Evolutionary conservation across 1,140 invertebrate species (phyloP).

Genomic region (Megathymus violae): DNA sequence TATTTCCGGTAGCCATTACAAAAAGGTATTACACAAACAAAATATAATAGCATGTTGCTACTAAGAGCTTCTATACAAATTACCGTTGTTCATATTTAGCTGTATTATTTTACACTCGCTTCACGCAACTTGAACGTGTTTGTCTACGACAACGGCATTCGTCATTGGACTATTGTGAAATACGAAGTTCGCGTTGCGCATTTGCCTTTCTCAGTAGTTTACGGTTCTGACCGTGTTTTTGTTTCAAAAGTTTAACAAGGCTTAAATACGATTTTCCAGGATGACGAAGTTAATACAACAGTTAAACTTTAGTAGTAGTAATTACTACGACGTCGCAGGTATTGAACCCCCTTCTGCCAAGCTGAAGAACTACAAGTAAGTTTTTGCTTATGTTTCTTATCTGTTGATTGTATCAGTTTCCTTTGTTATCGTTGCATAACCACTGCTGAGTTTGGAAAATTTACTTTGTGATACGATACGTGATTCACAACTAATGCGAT

Average conservation of each 20-base stretch:
- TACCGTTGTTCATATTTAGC: slow-evolving; percentile 30
- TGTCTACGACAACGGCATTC: slow-evolving; percentile 41
- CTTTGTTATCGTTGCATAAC: slow-evolving; percentile 10
- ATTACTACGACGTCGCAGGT: slow-evolving; percentile 66
- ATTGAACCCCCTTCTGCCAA: slow-evolving; percentile 60
- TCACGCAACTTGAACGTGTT: slow-evolving; percentile 42
- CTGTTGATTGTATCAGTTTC: neutral
- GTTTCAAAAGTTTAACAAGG: slow-evolving; percentile 64
- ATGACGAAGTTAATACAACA: slow-evolving; percentile 82
- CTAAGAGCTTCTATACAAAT: slow-evolving; percentile 41
- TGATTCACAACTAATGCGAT: neutral
- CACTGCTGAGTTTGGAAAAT: neutral
- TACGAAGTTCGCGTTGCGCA: slow-evolving; percentile 57
- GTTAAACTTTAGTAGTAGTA: slow-evolving; percentile 82
- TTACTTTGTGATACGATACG: neutral
- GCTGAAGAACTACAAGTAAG: slow-evolving; percentile 65
- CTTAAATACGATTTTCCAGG: slow-evolving; percentile 77
- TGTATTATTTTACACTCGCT: slow-evolving; percentile 36
- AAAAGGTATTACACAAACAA: slow-evolving; percentile 60
- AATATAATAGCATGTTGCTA: slow-evolving; percentile 39
- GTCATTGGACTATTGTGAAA: slow-evolving; percentile 53
- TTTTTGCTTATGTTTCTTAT: slow-evolving; percentile 41
- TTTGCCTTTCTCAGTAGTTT: slow-evolving; percentile 46
- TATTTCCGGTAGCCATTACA: slow-evolving; percentile 69
- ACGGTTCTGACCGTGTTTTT: slow-evolving; percentile 74